These are phyloP conservation scores for Lepidostoma basale DNA, from an alignment of 1,140 invertebrate species.

Conservation along the genomic window DNA sequence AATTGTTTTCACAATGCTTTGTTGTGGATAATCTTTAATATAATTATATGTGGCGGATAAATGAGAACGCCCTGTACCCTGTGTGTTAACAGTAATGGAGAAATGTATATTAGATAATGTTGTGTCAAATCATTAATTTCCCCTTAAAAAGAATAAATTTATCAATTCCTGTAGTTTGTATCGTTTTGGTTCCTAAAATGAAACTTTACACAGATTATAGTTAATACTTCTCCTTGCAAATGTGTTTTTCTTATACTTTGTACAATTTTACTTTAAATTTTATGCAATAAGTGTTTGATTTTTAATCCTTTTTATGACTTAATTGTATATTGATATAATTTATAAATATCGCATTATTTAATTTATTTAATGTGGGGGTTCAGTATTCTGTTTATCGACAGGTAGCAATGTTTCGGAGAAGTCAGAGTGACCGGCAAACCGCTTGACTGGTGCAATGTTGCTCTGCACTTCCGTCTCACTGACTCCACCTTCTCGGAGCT, in stretches of 20 bases:
- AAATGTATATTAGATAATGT: neutral
- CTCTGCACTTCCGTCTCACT: no score
- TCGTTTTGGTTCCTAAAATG: conserved; percentile 25
- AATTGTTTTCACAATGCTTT: conserved; percentile 13
- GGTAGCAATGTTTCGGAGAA: no score
- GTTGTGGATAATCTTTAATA: neutral
- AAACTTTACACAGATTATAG: conserved; percentile 9
- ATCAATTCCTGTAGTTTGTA: neutral
- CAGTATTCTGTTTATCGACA: conserved; percentile 38
- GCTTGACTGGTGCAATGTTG: no score
- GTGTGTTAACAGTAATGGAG: no score
- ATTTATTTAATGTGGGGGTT: conserved; percentile 40
- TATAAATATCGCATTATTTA: conserved; percentile 43
- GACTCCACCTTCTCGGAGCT: no score
- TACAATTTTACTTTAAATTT: conserved; percentile 37
- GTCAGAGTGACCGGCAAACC: no score
- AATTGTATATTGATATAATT: conserved; percentile 45
- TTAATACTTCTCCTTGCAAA: conserved; percentile 13
- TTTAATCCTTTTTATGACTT: conserved; percentile 31
- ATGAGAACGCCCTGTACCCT: neutral
- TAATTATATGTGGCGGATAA: neutral
- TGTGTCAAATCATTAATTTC: conserved; percentile 3
- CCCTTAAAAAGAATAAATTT: neutral
- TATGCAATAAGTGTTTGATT: conserved; percentile 23
- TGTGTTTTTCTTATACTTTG: conserved; percentile 30